Conservation (phyloP, 1,140 invertebrate genomes). For the Scaptodrosophila lebanonensis region DNA sequence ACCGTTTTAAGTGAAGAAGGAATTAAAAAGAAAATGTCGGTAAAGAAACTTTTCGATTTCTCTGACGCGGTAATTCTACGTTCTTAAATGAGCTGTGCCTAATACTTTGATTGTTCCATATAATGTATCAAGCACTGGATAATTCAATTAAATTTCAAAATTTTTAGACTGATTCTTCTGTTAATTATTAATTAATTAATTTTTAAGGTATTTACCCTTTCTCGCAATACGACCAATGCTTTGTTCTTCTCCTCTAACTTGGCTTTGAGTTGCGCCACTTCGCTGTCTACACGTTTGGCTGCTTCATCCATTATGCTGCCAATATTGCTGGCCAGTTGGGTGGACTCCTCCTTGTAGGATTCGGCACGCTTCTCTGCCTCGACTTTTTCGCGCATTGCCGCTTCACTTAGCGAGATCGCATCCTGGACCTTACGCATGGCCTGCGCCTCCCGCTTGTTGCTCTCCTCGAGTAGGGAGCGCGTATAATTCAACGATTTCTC, state of each 20-base stretch:
- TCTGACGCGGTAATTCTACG: no score
- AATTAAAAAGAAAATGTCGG: no score
- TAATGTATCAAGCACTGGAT: no score
- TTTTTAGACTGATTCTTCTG: no score
- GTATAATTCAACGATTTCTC: slow-evolving; percentile 33
- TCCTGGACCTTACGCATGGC: slow-evolving; percentile 76
- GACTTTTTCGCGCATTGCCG: slow-evolving; percentile 78
- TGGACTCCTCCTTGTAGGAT: slow-evolving; percentile 53
- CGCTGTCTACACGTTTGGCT: slow-evolving; percentile 80
- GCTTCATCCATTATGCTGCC: slow-evolving; percentile 80
- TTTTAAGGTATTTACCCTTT: slow-evolving; percentile 57
- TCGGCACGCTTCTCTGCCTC: slow-evolving; percentile 58
- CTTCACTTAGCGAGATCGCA: slow-evolving; percentile 78
- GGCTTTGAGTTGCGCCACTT: slow-evolving; percentile 79
- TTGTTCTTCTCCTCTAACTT: slow-evolving; percentile 80
- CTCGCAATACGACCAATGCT: slow-evolving; percentile 65
- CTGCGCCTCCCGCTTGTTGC: slow-evolving; percentile 24
- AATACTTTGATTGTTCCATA: no score
- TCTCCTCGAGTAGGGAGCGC: slow-evolving; percentile 23
- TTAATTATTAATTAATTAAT: no score
- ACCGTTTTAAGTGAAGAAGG: no score
- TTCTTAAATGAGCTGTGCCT: no score
- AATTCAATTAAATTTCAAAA: no score
- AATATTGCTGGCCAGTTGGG: slow-evolving; percentile 50
- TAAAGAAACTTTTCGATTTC: no score